Evolutionary conservation across 2,888 invertebrate genomes (phyloP).

Genomic region (Caenorhabditis sp.): DNA sequence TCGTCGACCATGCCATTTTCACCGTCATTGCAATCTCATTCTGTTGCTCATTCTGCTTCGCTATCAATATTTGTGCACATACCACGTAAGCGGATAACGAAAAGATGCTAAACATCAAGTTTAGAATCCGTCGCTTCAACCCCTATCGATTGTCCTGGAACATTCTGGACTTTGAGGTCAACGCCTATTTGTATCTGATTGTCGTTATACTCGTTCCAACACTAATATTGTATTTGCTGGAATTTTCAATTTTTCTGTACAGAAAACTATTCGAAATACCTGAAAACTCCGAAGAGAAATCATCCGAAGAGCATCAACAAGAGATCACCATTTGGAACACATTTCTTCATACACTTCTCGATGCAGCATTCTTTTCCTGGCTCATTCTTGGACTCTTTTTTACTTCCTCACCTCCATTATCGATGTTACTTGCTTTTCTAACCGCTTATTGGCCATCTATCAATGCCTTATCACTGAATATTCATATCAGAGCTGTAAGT

Average conservation of each 20-base stretch:
- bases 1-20: constrained; percentile 21
- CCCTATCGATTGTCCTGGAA: constrained; percentile 16
- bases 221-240: too few species aligned
- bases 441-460: constrained; percentile 39
- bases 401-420: constrained; percentile 1
- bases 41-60: constrained; percentile 21
- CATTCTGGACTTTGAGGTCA: constrained; percentile 20
- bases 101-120: too few species aligned
- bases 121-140: constrained; percentile 43
- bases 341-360: too few species aligned
- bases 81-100: too few species aligned
- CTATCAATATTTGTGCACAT: constrained; percentile 34
- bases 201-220: background rate
- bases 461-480: constrained; percentile 10
- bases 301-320: too few species aligned
- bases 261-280: constrained; percentile 13
- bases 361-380: constrained; percentile 1
- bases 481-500: constrained; percentile 34
- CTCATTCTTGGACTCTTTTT: constrained; percentile 18
- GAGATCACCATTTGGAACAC: too few species aligned
- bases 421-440: constrained; percentile 19
- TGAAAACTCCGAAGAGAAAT: background rate
- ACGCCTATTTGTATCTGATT: constrained; percentile 1
- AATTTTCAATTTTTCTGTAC: too few species aligned
- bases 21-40: background rate